These are phyloP conservation scores for Vireo altiloquus DNA, from an alignment of 2,113 vertebrate species.

Conservation along the genomic window DNA sequence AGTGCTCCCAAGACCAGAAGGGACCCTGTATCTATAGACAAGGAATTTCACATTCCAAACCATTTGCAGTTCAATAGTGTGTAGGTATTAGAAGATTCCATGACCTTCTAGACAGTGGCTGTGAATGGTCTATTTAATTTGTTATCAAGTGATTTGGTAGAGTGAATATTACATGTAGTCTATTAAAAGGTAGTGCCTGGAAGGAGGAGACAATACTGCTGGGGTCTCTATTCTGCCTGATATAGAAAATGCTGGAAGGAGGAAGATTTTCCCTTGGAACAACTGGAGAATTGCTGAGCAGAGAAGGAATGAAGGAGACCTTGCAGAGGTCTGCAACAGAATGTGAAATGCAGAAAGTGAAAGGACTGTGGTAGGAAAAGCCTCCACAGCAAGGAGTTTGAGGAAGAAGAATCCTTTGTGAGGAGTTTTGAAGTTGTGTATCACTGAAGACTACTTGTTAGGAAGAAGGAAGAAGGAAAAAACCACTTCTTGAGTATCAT, in stretches of 20 bases:
- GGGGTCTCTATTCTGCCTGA: not conserved
- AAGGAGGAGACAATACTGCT: not conserved
- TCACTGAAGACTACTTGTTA: not conserved
- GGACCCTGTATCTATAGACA: not conserved
- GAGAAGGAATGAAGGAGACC: not conserved
- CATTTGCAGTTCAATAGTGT: not conserved
- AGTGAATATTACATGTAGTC: accelerated
- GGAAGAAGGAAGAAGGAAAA: not conserved
- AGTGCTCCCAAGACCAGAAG: not conserved
- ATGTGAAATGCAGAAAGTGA: not conserved
- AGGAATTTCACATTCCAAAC: not conserved
- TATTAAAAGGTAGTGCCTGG: not conserved
- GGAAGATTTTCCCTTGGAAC: not conserved
- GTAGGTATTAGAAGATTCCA: not conserved
- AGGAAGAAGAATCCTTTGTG: not conserved
- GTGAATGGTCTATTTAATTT: not conserved
- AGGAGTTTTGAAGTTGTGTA: not conserved
- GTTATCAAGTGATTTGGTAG: not conserved
- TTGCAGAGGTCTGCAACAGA: not conserved
- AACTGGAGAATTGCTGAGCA: not conserved
- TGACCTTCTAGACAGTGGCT: not conserved
- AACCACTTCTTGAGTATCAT: not conserved
- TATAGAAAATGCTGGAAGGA: not conserved
- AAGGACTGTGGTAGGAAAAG: not conserved
- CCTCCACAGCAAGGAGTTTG: not conserved